A percentile compares a stretch with the other conserved stretches of the same genome.
Evolutionary conservation across 2,888 invertebrate genomes (phyloP).

Genomic region (Balanococcus diminutus): DNA sequence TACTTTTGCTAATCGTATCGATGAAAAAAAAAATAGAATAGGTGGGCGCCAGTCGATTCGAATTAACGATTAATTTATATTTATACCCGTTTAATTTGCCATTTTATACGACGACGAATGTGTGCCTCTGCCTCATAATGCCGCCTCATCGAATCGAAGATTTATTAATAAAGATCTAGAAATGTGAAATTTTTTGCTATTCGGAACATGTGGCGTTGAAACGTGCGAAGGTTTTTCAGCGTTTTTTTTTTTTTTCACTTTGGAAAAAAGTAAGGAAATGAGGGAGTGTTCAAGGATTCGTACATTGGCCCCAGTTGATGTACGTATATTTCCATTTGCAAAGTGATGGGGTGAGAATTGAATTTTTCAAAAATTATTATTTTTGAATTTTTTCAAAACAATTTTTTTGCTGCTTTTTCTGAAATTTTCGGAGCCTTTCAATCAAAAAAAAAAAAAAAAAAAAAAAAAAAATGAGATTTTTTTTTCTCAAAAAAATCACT

Average conservation of each 20-base stretch:
- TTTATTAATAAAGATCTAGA: not conserved
- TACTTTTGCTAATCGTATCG: not conserved
- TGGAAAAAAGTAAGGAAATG: not conserved
- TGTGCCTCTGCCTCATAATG: not conserved
- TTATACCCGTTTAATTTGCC: slow-evolving; percentile 13
- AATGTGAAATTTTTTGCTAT: not conserved
- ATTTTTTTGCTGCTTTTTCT: no score
- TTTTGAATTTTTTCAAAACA: no score
- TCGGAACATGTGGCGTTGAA: not conserved
- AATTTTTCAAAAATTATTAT: no score
- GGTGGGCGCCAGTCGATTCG: slow-evolving; percentile 1
- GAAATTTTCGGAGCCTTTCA: no score
- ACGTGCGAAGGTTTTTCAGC: not conserved
- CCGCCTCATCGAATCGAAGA: not conserved
- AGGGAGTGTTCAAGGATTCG: not conserved
- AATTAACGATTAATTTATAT: not conserved
- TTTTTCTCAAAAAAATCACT: no score
- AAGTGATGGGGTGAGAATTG: no score
- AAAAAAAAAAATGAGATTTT: no score
- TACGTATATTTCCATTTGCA: no score
- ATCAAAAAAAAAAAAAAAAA: no score
- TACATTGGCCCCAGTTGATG: no score
- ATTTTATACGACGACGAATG: not conserved
- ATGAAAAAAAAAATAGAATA: not conserved
- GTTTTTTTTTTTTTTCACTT: not conserved